A percentile compares a stretch with the other conserved stretches of the same genome.
Conservation (phyloP, 2,113 vertebrate species). For the Amblyornis subalaris region DNA sequence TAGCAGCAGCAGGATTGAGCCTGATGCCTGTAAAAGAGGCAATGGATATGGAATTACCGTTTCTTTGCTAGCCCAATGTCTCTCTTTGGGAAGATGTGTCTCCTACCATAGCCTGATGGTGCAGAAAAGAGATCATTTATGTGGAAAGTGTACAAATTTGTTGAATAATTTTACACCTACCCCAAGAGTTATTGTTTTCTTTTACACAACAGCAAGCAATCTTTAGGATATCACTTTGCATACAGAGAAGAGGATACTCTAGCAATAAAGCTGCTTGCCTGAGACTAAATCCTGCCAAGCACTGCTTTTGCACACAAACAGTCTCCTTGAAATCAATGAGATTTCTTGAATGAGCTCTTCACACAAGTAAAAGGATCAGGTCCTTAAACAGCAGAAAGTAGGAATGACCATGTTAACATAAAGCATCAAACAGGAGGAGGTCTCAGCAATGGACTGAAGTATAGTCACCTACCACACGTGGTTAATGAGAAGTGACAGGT, state of each 20-base stretch:
- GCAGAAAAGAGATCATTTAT: background rate
- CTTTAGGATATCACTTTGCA: background rate
- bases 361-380: slow-evolving; percentile 33
- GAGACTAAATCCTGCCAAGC: slow-evolving; percentile 29
- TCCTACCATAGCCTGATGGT: background rate
- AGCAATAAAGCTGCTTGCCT: slow-evolving; percentile 3
- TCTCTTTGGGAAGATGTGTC: background rate
- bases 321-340: slow-evolving; percentile 35
- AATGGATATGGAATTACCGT: slow-evolving; percentile 1
- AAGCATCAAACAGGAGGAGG: background rate
- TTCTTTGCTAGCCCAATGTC: background rate
- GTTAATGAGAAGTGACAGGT: slow-evolving; percentile 15
- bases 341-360: slow-evolving; percentile 42
- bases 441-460: background rate
- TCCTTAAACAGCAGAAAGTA: slow-evolving; percentile 26
- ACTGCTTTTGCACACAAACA: slow-evolving; percentile 25
- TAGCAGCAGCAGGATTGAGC: background rate
- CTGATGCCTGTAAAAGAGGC: background rate
- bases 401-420: background rate
- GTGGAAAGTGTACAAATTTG: background rate
- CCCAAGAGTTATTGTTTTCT: slow-evolving; percentile 9
- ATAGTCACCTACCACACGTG: background rate
- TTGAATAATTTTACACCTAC: background rate
- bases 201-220: background rate
- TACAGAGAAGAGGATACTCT: background rate